Evolutionary conservation across 35 echinoderm and acorn worm genomes (phyloP).

Genomic region (Holothuria glaberrima): DNA sequence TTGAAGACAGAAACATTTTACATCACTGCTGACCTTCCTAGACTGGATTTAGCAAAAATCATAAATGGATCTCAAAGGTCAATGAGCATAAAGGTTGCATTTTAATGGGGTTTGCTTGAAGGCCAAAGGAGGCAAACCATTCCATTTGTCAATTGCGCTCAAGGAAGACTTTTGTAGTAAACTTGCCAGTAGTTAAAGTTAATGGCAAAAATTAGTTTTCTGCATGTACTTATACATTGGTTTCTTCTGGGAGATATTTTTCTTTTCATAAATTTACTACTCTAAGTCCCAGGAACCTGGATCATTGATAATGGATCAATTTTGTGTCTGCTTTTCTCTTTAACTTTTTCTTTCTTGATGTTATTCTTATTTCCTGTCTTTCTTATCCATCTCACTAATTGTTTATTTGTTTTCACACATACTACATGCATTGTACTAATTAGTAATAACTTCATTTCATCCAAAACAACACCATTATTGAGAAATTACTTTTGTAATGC

Average conservation of each 20-base stretch:
- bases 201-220: too few relatives aligned
- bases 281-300: background rate
- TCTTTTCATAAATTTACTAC: background rate
- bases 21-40: background rate
- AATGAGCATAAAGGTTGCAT: background rate
- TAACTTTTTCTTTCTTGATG: background rate
- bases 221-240: background rate
- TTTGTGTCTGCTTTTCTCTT: background rate
- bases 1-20: background rate
- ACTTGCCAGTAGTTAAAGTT: too few relatives aligned
- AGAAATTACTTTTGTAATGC: background rate
- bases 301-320: background rate
- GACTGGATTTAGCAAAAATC: background rate
- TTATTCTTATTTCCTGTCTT: too few relatives aligned
- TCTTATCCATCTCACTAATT: background rate
- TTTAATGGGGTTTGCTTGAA: background rate
- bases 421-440: background rate
- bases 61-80: background rate
- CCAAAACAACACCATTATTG: background rate
- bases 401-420: background rate
- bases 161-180: too few relatives aligned
- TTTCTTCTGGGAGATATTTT: background rate
- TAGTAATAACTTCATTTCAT: constrained; percentile 1
- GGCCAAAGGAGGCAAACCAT: background rate
- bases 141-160: background rate